phyloP scores from a whole-genome alignment of 2,113 vertebrate species.

The Montifringilla adamsi region DNA sequence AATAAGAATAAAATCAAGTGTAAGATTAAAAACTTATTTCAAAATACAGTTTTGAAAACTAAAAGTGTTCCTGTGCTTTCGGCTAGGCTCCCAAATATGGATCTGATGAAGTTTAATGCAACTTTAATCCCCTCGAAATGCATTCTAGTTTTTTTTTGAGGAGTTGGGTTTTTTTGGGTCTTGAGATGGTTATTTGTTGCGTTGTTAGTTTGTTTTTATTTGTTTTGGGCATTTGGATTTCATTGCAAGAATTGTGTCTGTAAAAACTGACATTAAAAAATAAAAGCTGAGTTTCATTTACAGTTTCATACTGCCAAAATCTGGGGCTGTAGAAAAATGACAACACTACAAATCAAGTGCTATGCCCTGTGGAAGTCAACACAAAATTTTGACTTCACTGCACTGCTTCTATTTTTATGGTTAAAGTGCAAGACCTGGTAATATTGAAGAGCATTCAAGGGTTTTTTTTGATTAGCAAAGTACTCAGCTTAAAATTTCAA shows the following conservation, averaged over 20 bases:
- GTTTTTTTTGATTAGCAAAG: background rate
- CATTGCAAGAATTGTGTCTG: background rate
- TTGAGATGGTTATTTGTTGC: background rate
- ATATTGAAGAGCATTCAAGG: background rate
- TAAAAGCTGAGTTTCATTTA: background rate
- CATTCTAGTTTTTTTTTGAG: background rate
- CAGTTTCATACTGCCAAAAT: background rate
- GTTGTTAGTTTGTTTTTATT: background rate
- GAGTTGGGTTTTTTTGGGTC: background rate
- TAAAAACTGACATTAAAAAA: background rate
- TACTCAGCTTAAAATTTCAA: background rate
- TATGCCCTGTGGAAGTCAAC: background rate
- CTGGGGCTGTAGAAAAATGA: background rate
- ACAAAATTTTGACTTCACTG: background rate
- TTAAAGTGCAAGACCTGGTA: background rate
- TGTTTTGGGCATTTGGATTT: background rate
- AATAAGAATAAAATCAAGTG: slow-evolving; percentile 19
- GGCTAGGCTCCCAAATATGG: background rate
- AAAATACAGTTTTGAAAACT: background rate
- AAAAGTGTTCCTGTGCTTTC: background rate
- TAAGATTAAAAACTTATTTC: background rate
- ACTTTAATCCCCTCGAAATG: background rate
- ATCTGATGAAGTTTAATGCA: background rate
- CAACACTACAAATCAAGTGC: background rate
- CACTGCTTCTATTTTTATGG: background rate